phyloP scores from a whole-genome alignment of 2,113 vertebrate species.

The Pavo muticus region DNA sequence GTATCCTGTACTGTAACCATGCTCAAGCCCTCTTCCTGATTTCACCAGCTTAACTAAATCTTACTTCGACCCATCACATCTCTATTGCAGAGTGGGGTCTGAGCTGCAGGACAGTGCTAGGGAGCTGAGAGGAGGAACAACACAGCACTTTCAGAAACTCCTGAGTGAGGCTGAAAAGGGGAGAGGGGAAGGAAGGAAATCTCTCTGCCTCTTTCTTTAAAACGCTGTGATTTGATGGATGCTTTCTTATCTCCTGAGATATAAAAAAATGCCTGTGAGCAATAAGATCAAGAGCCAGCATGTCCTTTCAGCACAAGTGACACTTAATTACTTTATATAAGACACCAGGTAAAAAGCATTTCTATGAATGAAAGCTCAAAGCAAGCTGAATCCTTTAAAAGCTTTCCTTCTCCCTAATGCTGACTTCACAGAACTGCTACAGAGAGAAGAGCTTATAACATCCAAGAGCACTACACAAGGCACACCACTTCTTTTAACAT shows the following conservation, averaged over 20 bases:
- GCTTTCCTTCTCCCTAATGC: neutral
- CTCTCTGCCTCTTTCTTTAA: neutral
- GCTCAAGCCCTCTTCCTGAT: neutral
- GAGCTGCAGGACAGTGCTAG: neutral
- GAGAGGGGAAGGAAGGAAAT: neutral
- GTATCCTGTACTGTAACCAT: fast-evolving
- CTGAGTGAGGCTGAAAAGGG: neutral
- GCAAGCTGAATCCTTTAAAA: neutral
- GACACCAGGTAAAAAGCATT: neutral
- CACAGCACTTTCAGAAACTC: neutral
- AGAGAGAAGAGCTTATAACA: neutral
- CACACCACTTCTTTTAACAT: neutral
- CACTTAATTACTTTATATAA: neutral
- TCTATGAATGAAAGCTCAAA: neutral
- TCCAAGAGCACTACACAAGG: neutral
- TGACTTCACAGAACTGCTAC: neutral
- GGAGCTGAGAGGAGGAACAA: neutral
- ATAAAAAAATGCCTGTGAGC: neutral
- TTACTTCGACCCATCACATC: neutral
- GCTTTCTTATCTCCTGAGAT: neutral
- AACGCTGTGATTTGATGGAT: neutral
- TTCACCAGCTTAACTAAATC: neutral
- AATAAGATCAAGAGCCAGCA: neutral
- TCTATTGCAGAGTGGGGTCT: neutral
- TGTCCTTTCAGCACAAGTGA: neutral